These are phyloP conservation scores for Lutjanus erythropterus DNA, from an alignment of 2,113 vertebrate species.

Conservation along the genomic window DNA sequence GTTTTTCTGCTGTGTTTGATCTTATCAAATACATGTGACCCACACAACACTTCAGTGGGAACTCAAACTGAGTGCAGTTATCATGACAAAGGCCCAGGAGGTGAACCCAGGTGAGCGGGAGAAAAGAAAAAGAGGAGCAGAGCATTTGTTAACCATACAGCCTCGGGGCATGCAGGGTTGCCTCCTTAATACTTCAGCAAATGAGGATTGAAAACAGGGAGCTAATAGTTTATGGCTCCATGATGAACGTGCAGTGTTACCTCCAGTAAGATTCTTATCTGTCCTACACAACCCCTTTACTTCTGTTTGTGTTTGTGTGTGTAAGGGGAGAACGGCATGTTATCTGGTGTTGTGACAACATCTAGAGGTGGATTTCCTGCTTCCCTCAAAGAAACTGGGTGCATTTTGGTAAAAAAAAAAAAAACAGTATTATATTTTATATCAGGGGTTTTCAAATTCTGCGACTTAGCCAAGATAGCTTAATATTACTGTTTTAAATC, in stretches of 20 bases:
- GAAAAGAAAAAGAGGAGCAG: constrained; percentile 53
- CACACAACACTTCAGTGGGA: constrained; percentile 46
- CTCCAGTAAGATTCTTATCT: constrained; percentile 53
- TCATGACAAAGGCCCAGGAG: constrained; percentile 74
- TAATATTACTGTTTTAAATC: no score
- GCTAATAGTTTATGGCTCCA: constrained; percentile 67
- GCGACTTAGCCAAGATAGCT: no score
- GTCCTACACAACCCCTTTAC: background rate
- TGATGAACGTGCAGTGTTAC: constrained; percentile 56
- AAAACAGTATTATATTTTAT: background rate
- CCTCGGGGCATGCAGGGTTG: constrained; percentile 58
- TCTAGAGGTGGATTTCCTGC: constrained; percentile 5
- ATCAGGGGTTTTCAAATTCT: no score
- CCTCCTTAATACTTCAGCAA: constrained; percentile 34
- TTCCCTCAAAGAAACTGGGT: background rate
- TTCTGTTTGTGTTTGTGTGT: constrained; percentile 16
- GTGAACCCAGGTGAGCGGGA: constrained; percentile 60
- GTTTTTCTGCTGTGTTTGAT: constrained; percentile 67
- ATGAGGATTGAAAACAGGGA: constrained; percentile 50
- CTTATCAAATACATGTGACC: constrained; percentile 65
- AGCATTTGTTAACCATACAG: constrained; percentile 69
- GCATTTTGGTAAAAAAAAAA: background rate
- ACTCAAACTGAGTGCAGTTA: constrained; percentile 54
- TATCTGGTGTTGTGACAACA: constrained; percentile 26
- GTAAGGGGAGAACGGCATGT: background rate